Base-by-base conservation (phyloP, 1,140 invertebrate genomes). In the Metopolophium dirhodum region DNA sequence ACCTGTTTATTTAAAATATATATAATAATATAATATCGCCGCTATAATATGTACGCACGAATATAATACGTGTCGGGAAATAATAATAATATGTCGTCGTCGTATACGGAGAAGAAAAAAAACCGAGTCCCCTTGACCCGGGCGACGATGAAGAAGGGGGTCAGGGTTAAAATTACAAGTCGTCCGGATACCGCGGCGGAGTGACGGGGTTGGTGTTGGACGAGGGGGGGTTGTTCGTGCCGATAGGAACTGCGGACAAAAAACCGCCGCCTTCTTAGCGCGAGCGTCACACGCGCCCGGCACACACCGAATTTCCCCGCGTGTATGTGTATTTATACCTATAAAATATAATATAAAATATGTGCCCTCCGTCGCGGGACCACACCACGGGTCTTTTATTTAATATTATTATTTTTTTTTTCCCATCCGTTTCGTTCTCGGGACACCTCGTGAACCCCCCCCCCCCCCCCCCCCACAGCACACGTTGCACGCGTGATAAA, bases 251-350 rank as follows among this genome's bases (percentile, higher is more conserved):
- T 7, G 37, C 83, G 41, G 83, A 45, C 49, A 86, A 86, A 86
- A 45, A 87, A 49, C 41, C 85, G 26, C 26, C 26, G 47, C 14
- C 45, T 47, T 49, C 86, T 26, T 41, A 61, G 90, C 90, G 90
- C 90, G 90, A 91, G 90, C 90, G 45, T 83, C 68, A 91, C 90
- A 91, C 90, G 90, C 90, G 90, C 68, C 61, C 30, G 90, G 90
- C 90, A 83, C 90, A 83, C 90, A 91, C 61, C 89, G 89, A 68
- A 90, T 30, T 35, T 57, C 87, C 49, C 49, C 87, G n/a, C 47
- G 86, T 26, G 85, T 87, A 41, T 41, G 35, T 87, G 26, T 30
- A 45, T 26, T 47, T 41, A 41, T 88, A 35, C 47, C 47, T 37
- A 18, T 77, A 77, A n/a, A 41, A 83, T 41, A 83, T 9, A 41